Evolutionary conservation across 1,140 invertebrate genomes (phyloP).

Genomic region (Aphaenogaster rudis): DNA sequence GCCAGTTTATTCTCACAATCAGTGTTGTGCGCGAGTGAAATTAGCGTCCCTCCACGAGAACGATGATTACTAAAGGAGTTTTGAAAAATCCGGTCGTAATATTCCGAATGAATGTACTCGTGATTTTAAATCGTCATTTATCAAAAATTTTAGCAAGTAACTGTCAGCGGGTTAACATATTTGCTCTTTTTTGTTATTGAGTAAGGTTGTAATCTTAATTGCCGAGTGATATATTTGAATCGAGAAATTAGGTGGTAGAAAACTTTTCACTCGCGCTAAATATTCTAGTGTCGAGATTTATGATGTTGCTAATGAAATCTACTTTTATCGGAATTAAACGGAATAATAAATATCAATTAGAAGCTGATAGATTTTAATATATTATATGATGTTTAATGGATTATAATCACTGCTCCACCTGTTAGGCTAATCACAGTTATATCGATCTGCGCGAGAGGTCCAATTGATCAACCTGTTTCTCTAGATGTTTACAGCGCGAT

Average conservation of each 20-base stretch:
- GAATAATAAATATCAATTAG: constrained; percentile 43
- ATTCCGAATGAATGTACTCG: background rate
- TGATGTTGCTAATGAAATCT: constrained; percentile 20
- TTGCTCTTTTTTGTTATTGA: background rate
- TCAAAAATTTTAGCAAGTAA: background rate
- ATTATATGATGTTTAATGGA: background rate
- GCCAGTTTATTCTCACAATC: background rate
- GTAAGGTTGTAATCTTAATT: constrained; percentile 20
- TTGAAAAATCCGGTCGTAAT: background rate
- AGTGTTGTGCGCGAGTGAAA: background rate
- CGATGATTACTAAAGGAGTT: constrained; percentile 1
- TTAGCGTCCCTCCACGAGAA: constrained; percentile 1
- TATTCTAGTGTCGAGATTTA: background rate
- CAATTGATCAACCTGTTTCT: constrained; percentile 10
- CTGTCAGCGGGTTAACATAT: background rate
- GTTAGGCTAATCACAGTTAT: background rate
- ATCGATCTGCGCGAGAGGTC: background rate
- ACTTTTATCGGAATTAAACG: background rate
- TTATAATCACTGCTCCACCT: background rate
- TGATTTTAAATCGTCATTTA: constrained; percentile 22
- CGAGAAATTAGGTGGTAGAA: background rate
- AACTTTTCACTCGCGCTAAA: background rate
- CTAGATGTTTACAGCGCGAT: background rate
- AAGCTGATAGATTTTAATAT: constrained; percentile 4
- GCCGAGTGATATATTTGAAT: background rate